These are phyloP conservation scores for Anastatus disparis DNA, from an alignment of 1,140 invertebrate genomes.

Conservation along the genomic window DNA sequence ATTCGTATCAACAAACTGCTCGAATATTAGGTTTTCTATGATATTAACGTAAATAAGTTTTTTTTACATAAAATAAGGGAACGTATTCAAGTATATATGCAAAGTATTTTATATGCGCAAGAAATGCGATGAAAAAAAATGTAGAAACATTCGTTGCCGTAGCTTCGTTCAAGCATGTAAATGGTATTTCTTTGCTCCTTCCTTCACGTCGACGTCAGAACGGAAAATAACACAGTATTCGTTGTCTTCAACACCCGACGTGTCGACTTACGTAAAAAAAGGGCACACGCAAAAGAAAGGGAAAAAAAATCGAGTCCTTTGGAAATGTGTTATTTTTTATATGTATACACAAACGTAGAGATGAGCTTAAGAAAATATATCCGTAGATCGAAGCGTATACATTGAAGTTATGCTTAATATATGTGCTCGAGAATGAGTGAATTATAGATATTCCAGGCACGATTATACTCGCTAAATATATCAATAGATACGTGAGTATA, in stretches of 20 bases:
- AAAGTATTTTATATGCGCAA: background rate
- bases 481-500: too few species aligned
- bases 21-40: too few species aligned
- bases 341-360: background rate
- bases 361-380: background rate
- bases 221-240: background rate
- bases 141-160: slow-evolving; percentile 4
- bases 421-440: background rate
- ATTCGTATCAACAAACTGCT: too few species aligned
- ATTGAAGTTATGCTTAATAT: background rate
- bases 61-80: too few species aligned
- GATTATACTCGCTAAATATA: background rate
- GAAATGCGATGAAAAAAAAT: background rate
- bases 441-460: slow-evolving; percentile 17
- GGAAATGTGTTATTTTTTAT: background rate
- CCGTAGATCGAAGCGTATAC: background rate
- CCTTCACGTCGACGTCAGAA: background rate
- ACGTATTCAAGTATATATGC: background rate
- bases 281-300: background rate
- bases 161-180: slow-evolving; percentile 46
- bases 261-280: background rate
- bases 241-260: background rate
- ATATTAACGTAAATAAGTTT: too few species aligned
- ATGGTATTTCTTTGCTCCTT: background rate
- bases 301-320: background rate